These are phyloP conservation scores for Metopia argyrocephala DNA, from an alignment of 2,888 invertebrate species.

Conservation along the genomic window DNA sequence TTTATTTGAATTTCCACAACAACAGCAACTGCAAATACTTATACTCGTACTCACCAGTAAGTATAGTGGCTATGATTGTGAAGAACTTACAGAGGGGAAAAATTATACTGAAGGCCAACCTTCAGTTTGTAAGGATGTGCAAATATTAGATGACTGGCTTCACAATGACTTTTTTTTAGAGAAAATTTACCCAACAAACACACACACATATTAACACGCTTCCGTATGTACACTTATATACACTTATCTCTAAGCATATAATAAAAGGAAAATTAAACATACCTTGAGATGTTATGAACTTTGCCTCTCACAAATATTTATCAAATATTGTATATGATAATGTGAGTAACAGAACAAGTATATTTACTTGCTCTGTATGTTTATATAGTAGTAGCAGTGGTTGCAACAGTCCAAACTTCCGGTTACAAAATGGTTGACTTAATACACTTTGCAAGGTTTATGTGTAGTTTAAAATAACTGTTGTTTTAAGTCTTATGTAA, in stretches of 20 bases:
- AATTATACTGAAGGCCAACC: conserved; percentile 8
- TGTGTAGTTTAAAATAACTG: conserved; percentile 19
- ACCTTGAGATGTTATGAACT: too few species aligned
- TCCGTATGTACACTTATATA: background rate
- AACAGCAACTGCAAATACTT: background rate
- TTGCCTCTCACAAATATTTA: too few species aligned
- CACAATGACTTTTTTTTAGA: background rate
- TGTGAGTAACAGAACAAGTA: too few species aligned
- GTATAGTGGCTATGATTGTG: background rate
- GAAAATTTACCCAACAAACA: background rate
- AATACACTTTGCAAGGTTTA: background rate
- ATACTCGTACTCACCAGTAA: too few species aligned
- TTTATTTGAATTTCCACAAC: background rate
- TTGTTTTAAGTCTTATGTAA: conserved; percentile 25
- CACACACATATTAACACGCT: background rate
- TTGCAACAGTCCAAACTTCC: conserved; percentile 27
- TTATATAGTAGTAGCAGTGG: too few species aligned
- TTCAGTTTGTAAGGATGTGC: background rate
- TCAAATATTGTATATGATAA: too few species aligned
- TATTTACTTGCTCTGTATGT: too few species aligned
- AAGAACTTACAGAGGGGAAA: background rate
- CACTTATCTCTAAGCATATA: background rate
- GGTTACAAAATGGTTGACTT: conserved; percentile 28
- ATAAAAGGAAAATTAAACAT: too few species aligned
- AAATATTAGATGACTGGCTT: background rate